Evolutionary conservation across 2,113 vertebrate genomes (phyloP).

Genomic region (Petaurus breviceps): DNA sequence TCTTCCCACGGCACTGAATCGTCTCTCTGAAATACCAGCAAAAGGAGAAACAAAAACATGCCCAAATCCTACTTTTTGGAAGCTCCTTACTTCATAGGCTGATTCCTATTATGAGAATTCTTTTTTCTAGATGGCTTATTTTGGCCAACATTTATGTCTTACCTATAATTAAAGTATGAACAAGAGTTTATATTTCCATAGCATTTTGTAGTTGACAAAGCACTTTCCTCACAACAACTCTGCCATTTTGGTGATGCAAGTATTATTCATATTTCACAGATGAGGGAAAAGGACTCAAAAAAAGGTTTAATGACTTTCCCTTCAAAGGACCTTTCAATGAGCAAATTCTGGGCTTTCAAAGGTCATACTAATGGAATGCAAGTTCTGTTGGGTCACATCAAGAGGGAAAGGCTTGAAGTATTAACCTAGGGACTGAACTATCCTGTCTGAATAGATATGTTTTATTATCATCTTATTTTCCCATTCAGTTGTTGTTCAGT

Average conservation of each 20-base stretch:
- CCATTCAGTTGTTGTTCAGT: no score
- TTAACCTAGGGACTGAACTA: not conserved
- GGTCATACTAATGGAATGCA: not conserved
- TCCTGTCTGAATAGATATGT: no score
- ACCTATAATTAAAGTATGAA: not conserved
- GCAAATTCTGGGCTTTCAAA: not conserved
- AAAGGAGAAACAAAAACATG: not conserved
- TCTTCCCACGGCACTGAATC: not conserved
- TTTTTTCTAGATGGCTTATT: not conserved
- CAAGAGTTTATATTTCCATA: not conserved
- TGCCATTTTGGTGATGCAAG: not conserved
- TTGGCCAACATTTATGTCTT: not conserved
- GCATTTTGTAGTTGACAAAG: not conserved
- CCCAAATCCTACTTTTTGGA: not conserved
- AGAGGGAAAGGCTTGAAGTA: not conserved
- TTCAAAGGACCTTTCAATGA: not conserved
- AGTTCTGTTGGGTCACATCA: not conserved
- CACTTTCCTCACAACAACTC: not conserved
- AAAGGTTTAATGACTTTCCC: not conserved
- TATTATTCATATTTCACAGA: not conserved
- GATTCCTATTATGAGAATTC: not conserved
- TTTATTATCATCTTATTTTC: no score
- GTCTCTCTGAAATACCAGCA: not conserved
- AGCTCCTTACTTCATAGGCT: not conserved
- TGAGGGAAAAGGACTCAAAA: not conserved